Percentiles rank a stretch among this genome's conserved stretches.
Evolutionary conservation across 2,113 vertebrate species (phyloP).

Genomic region (Caranx melampygus): DNA sequence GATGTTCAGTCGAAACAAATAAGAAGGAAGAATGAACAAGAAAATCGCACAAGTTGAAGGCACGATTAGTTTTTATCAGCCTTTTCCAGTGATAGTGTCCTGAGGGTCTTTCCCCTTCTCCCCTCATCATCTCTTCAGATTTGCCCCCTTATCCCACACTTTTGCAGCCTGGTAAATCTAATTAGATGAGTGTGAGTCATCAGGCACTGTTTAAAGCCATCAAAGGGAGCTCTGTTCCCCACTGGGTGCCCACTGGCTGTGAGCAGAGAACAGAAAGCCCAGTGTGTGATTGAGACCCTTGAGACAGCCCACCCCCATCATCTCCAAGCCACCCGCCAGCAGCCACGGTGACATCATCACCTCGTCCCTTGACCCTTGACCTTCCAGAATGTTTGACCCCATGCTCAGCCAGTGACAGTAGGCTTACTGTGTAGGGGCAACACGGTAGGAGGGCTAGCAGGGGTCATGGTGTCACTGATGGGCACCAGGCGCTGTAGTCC

Average conservation of each 20-base stretch:
- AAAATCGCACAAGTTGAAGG: neutral
- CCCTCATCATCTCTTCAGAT: conserved; percentile 45
- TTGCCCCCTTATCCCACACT: conserved; percentile 55
- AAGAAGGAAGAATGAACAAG: neutral
- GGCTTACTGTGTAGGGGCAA: conserved; percentile 66
- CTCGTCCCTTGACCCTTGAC: conserved; percentile 74
- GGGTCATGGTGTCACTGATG: conserved; percentile 69
- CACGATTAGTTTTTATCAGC: conserved; percentile 33
- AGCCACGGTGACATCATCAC: conserved; percentile 82
- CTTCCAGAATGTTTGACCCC: conserved; percentile 74
- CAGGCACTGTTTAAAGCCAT: conserved; percentile 82
- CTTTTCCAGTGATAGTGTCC: conserved; percentile 50
- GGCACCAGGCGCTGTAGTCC: conserved; percentile 52
- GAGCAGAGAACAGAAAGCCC: conserved; percentile 76
- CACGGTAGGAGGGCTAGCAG: conserved; percentile 58
- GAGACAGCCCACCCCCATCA: conserved; percentile 63
- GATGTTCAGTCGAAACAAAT: neutral
- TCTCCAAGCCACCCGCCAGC: conserved; percentile 56
- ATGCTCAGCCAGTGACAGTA: conserved; percentile 74
- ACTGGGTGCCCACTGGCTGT: conserved; percentile 77
- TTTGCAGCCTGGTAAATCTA: conserved; percentile 73
- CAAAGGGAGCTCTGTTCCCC: conserved; percentile 81
- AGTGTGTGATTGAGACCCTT: conserved; percentile 69
- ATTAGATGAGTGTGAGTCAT: conserved; percentile 82
- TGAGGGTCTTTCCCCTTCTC: conserved; percentile 51